These are phyloP conservation scores for Acanthosepion esculentum DNA, from an alignment of 2,888 invertebrate species.

Conservation along the genomic window DNA sequence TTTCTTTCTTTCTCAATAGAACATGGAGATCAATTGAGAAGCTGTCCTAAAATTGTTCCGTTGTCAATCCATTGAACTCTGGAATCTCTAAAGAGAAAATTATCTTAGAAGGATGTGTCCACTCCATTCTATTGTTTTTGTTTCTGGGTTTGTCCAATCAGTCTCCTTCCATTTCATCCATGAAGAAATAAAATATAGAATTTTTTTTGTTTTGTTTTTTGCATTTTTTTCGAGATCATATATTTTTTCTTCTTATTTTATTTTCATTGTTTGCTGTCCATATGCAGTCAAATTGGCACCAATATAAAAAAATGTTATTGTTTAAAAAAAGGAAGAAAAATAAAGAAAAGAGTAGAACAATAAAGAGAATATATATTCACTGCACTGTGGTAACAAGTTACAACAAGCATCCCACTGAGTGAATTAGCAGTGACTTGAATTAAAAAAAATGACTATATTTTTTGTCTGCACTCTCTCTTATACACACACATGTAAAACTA, in stretches of 20 bases:
- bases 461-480: background rate
- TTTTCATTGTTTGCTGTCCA: background rate
- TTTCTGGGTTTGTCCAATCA: background rate
- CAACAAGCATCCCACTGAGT: background rate
- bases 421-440: background rate
- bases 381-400: background rate
- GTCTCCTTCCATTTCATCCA: background rate
- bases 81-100: background rate
- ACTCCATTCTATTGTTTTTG: background rate
- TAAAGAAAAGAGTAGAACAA: background rate
- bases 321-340: background rate
- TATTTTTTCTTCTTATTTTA: background rate
- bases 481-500: background rate
- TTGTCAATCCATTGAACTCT: background rate
- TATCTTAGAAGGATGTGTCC: background rate
- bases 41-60: background rate
- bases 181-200: background rate
- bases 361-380: slow-evolving; percentile 24
- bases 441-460: background rate
- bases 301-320: background rate
- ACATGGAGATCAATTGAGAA: background rate
- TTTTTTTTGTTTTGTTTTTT: background rate
- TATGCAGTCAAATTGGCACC: background rate
- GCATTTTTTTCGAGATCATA: background rate
- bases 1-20: background rate